Base-by-base conservation (phyloP, 2,113 vertebrate genomes). In the Rhodinocichla rosea region DNA sequence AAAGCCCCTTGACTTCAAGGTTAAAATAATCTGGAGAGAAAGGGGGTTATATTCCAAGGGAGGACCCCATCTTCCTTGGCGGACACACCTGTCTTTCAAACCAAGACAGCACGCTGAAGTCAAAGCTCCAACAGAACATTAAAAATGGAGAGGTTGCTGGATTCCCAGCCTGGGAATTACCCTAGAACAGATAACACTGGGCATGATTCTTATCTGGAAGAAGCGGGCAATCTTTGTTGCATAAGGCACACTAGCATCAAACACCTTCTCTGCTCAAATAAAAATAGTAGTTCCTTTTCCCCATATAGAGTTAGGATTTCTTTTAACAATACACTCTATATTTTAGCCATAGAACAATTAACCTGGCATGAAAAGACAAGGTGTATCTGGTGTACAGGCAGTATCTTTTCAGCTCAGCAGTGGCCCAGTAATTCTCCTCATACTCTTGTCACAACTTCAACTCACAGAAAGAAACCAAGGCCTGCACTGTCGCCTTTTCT, bases 401-500 rank as follows among this genome's bases (percentile, higher is more conserved):
- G 14, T 26, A 30, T 5, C n/a, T 73, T 60, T 80, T 69, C 84
- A 77, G 42, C 24, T 77, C 55, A 49, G 55, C 40, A 53, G 15
- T 56, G 39, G 9, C 45, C 87, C 40, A 77, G 0, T 42, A 75
- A 35, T 71, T 78, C 7, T 79, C 11, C 30, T 50, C 57, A 79
- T 71, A 42, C 2, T 50, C 23, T 30, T 64, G 21, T 19, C 6
- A 4, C 37, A 56, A 93, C 16, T 90, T 82, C 49, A 76, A 23
- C 53, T 39, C 10, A 11, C 0, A 0, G 2, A 79, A 21, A 64
- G 21, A 85, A 88, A 68, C 4, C 0, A 1, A 82, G 27, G 63
- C 14, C 14, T 4, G 0, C 47, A 26, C 13, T 76, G 15, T 28
- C 4, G 0, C 13, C 37, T 86, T 60, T 83, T 28, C 39, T 42